Percentiles rank a stretch among this genome's conserved stretches.
These are phyloP conservation scores for Calycopis cecrops DNA, from an alignment of 1,140 invertebrate species.

Conservation along the genomic window DNA sequence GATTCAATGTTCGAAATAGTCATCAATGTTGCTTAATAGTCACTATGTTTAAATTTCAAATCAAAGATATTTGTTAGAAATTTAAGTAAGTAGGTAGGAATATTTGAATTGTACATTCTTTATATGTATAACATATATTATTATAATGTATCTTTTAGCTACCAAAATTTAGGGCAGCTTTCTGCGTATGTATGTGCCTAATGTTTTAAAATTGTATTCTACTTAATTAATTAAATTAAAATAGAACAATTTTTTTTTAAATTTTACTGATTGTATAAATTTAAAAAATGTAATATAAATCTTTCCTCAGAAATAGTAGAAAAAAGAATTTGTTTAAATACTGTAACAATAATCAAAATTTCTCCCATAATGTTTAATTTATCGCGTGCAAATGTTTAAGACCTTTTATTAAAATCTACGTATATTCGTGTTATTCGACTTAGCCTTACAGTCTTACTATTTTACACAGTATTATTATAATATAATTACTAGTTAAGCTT, in stretches of 20 bases:
- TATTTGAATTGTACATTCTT: neutral
- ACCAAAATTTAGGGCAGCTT: neutral
- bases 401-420: too few relatives aligned
- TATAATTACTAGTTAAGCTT: conserved; percentile 18
- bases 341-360: too few relatives aligned
- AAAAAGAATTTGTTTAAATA: too few relatives aligned
- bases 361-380: too few relatives aligned
- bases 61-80: conserved; percentile 3
- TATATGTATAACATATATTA: too few relatives aligned
- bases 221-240: neutral
- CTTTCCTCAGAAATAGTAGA: too few relatives aligned
- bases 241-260: neutral
- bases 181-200: conserved; percentile 11
- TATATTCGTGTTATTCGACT: too few relatives aligned
- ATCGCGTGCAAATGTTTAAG: too few relatives aligned
- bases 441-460: conserved; percentile 36
- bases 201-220: conserved; percentile 6
- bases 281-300: too few relatives aligned
- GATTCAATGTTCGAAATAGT: neutral
- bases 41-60: neutral
- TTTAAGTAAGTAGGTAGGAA: neutral
- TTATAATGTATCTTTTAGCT: too few relatives aligned
- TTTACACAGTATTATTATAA: conserved; percentile 49
- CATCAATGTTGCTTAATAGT: neutral
- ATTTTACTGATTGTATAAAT: too few relatives aligned